Percentiles rank a stretch among this genome's conserved stretches.
Conservation (phyloP, 2,888 invertebrate genomes). For the Lepidonotus clava region DNA sequence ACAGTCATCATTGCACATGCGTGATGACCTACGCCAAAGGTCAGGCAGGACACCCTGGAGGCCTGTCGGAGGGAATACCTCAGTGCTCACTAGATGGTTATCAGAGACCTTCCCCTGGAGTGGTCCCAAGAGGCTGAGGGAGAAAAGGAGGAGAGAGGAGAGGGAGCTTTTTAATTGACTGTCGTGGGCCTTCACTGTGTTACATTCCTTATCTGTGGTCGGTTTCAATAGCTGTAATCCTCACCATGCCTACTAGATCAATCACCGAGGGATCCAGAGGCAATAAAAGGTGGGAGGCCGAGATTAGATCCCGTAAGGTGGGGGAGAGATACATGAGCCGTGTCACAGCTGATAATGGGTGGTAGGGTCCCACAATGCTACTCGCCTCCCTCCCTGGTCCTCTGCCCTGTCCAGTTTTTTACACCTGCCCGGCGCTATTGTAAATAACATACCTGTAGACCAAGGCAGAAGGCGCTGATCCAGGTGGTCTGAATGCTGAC, state of each 20-base stretch:
- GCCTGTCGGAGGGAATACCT: neutral
- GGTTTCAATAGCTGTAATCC: conserved; percentile 7
- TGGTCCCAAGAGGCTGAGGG: neutral
- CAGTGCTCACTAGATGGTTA: neutral
- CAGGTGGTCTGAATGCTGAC: no score
- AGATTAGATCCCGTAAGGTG: neutral
- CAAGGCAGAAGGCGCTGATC: neutral
- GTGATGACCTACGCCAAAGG: no score
- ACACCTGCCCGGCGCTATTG: neutral
- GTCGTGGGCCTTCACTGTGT: neutral
- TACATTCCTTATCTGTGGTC: neutral
- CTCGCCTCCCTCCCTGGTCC: neutral
- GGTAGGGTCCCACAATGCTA: neutral
- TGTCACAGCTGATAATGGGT: neutral
- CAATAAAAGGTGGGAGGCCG: neutral
- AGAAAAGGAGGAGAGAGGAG: neutral
- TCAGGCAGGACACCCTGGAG: neutral
- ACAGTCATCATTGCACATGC: no score
- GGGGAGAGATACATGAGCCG: neutral
- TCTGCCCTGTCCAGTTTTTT: no score
- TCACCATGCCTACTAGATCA: neutral
- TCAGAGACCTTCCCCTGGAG: no score
- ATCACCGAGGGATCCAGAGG: neutral
- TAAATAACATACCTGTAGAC: neutral
- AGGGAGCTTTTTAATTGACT: conserved; percentile 9